Percentiles rank a stretch among this genome's conserved stretches.
Evolutionary conservation across 2,113 vertebrate genomes (phyloP).

Genomic region (Hemibates koningsi): DNA sequence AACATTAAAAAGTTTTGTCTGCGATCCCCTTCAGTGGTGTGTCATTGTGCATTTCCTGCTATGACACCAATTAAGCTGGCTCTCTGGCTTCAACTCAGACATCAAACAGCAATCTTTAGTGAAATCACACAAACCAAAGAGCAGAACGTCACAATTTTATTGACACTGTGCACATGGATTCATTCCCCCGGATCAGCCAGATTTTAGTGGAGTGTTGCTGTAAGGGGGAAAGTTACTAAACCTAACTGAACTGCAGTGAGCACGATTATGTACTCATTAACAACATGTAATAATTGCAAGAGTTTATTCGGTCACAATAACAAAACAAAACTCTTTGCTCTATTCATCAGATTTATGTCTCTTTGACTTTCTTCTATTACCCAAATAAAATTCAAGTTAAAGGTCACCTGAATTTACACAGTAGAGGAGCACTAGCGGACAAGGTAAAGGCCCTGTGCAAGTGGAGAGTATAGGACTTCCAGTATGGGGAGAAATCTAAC

Average conservation of each 20-base stretch:
- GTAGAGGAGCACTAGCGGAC: not conserved
- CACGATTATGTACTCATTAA: not conserved
- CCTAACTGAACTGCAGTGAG: not conserved
- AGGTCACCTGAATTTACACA: not conserved
- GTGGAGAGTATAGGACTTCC: not conserved
- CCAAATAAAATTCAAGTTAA: not conserved
- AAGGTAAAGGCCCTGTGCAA: not conserved
- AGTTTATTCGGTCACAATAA: not conserved
- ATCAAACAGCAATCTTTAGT: not conserved
- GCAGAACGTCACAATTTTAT: not conserved
- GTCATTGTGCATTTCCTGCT: not conserved
- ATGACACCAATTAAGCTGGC: not conserved
- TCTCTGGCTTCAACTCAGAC: not conserved
- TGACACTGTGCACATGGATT: not conserved
- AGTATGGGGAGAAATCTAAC: not conserved
- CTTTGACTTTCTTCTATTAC: not conserved
- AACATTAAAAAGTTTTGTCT: not conserved
- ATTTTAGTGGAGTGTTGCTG: not conserved
- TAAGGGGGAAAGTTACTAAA: not conserved
- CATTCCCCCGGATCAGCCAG: accelerated
- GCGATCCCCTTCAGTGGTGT: not conserved
- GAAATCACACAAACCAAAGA: not conserved
- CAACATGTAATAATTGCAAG: not conserved
- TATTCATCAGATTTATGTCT: not conserved
- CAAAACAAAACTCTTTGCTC: not conserved